A percentile compares a stretch with the other conserved stretches of the same genome.
Evolutionary conservation across 2,888 invertebrate species (phyloP).

Genomic region (Orthonychiurus folsomi): DNA sequence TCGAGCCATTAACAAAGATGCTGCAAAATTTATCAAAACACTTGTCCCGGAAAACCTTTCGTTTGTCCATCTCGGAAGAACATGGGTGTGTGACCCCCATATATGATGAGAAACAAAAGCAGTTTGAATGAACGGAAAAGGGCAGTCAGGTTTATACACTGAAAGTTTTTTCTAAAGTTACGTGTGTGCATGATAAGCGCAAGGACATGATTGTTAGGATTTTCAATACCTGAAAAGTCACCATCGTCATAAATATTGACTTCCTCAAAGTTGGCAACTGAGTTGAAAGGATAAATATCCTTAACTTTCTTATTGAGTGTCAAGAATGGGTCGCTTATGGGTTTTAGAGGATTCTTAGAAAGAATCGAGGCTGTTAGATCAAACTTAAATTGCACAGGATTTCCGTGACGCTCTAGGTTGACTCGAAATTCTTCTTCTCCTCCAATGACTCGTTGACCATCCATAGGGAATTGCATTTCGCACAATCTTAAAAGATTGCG

Average conservation of each 20-base stretch:
- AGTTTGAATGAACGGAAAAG: slow-evolving; percentile 61
- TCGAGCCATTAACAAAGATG: slow-evolving; percentile 67
- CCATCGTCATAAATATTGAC: slow-evolving; percentile 56
- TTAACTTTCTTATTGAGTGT: slow-evolving; percentile 55
- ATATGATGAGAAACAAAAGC: slow-evolving; percentile 65
- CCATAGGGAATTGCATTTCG: slow-evolving; percentile 21
- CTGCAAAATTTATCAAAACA: slow-evolving; percentile 63
- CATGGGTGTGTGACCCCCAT: slow-evolving; percentile 52
- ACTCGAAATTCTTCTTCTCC: slow-evolving; percentile 28
- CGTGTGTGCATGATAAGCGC: too few species aligned
- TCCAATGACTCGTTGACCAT: slow-evolving; percentile 18
- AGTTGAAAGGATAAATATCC: slow-evolving; percentile 63
- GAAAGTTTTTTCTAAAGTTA: too few species aligned
- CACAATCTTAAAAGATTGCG: slow-evolving; percentile 32
- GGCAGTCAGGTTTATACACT: slow-evolving; percentile 20
- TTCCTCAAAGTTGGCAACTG: slow-evolving; percentile 57
- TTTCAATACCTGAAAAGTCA: slow-evolving; percentile 65
- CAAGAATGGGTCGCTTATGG: slow-evolving; percentile 48
- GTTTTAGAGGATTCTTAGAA: slow-evolving; percentile 54
- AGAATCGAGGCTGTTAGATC: slow-evolving; percentile 59
- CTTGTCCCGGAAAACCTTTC: slow-evolving; percentile 54
- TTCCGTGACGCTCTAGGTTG: slow-evolving; percentile 19
- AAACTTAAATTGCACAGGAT: slow-evolving; percentile 52
- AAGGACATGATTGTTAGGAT: too few species aligned
- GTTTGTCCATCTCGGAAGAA: slow-evolving; percentile 36